A percentile compares a stretch with the other conserved stretches of the same genome.
phyloP scores from a whole-genome alignment of 1,140 invertebrate species.

The Bombus sylvicola region DNA sequence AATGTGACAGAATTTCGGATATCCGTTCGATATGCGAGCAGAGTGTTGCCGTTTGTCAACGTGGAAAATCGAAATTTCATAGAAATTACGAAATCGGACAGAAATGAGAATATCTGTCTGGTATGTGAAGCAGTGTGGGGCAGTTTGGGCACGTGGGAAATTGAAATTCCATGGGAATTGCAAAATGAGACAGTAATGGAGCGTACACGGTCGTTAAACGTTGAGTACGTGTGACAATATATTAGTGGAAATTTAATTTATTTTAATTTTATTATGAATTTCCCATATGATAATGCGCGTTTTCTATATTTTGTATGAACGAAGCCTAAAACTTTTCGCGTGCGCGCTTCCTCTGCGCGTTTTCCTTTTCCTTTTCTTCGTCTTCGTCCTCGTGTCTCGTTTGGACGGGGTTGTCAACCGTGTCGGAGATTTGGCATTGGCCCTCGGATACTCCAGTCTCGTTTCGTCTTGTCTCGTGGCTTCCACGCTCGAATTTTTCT shows the following conservation, averaged over 20 bases:
- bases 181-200: too few species aligned
- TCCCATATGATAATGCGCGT: too few species aligned
- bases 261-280: too few species aligned
- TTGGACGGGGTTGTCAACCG: conserved; percentile 72
- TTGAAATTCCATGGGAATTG: too few species aligned
- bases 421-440: conserved; percentile 72
- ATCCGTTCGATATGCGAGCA: background rate
- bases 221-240: too few species aligned
- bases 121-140: too few species aligned
- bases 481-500: conserved; percentile 41
- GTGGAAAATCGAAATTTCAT: background rate
- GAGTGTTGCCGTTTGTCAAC: background rate
- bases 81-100: background rate
- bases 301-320: conserved; percentile 38
- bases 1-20: too few species aligned
- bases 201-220: too few species aligned
- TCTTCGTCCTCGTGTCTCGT: conserved; percentile 41
- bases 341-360: background rate
- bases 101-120: background rate
- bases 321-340: conserved; percentile 51
- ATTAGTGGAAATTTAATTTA: too few species aligned
- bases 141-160: too few species aligned
- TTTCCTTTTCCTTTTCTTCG: conserved; percentile 8
- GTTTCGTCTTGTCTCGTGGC: conserved; percentile 34
- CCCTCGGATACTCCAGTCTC: conserved; percentile 53